phyloP scores from a whole-genome alignment of 2,888 invertebrate species.

The Quadriops clusia region DNA sequence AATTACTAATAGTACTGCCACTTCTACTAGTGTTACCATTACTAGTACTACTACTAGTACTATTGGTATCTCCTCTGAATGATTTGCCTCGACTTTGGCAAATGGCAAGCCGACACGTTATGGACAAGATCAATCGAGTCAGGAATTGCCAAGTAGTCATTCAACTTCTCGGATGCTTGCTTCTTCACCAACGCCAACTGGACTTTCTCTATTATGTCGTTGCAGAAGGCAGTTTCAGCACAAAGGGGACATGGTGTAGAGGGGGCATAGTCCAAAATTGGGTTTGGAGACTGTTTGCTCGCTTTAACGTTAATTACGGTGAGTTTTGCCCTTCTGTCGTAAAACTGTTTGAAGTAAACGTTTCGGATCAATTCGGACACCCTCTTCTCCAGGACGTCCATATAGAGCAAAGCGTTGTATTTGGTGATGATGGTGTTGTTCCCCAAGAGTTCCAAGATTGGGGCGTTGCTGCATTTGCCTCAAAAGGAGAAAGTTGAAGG shows the following conservation, averaged over 20 bases:
- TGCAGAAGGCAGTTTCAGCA: slow-evolving; percentile 40
- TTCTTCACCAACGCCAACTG: slow-evolving; percentile 29
- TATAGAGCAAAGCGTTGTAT: slow-evolving; percentile 68
- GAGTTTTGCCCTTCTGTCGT: slow-evolving; percentile 22
- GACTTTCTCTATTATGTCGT: slow-evolving; percentile 32
- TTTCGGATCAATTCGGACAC: slow-evolving; percentile 53
- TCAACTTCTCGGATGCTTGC: slow-evolving; percentile 27
- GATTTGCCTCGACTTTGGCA: slow-evolving; percentile 36
- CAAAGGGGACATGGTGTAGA: slow-evolving; percentile 44
- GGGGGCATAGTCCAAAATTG: slow-evolving; percentile 32
- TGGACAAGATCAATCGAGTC: slow-evolving; percentile 33
- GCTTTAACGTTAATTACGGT: slow-evolving; percentile 31
- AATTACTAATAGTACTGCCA: too few species aligned
- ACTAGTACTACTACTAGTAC: too few species aligned
- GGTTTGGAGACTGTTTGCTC: slow-evolving; percentile 27
- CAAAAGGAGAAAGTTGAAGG: too few species aligned
- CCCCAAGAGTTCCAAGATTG: slow-evolving; percentile 56
- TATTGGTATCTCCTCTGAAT: slow-evolving; percentile 28
- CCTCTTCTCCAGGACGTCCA: slow-evolving; percentile 70
- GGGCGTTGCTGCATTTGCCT: slow-evolving; percentile 61
- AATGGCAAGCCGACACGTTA: slow-evolving; percentile 36
- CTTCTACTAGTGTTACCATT: too few species aligned
- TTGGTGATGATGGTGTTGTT: slow-evolving; percentile 58
- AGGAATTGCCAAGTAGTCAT: slow-evolving; percentile 23
- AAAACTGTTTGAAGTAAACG: slow-evolving; percentile 34